Base-by-base conservation (phyloP, 2,797 vertebrate genomes). In the Leucoraja ocellata region DNA sequence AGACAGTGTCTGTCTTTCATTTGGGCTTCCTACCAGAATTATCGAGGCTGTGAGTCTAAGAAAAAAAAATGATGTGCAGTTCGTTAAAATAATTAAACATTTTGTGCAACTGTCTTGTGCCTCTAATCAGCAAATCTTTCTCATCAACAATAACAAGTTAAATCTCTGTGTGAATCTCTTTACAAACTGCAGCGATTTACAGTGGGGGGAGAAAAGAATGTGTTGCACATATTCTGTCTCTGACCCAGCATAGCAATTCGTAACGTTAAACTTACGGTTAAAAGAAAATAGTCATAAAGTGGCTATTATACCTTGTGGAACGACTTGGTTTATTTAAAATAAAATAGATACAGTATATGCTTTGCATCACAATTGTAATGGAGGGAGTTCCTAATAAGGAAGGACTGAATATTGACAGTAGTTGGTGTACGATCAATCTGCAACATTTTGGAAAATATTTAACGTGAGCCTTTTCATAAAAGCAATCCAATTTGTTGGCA, bases 1-100 rank as follows among this genome's bases (percentile, higher is more conserved):
- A 92, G 90, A 92, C 90, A 92, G 90, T 92, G 90, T 92, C 71
- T 92, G 90, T 92, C 90, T 92, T 92, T 92, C 90, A 92, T 92
- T 92, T 92, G 25, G 25, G 58, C 25, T 92, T 92, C 90, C 71
- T 73, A 92, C 68, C 54, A 46, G 36, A 92, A 74, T 74, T 54
- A 92, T 92, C 28, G 71, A 91, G 32, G 46, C 68, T 73, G 11
- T 14, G 68, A 92, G 68, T 46, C 65, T 91, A 39, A 65, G 73
- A 73, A 92, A 46, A 39, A 46, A 46, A 46, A 65, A 68, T 90
- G 4, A 11, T 28, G 39, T 92, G 36, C 90, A 14, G 36, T 54
- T 54, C 74, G 28, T 46, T 28, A 23, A 25, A 71, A 92, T 74
- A 76, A 76, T n/a, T 21, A 92, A 92, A 36, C 10, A 68, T 71